Evolutionary conservation across 2,888 invertebrate species (phyloP), one percentile per base, ranked within the genome.

Genomic region (Rhagophthalmus giganteus): DNA sequence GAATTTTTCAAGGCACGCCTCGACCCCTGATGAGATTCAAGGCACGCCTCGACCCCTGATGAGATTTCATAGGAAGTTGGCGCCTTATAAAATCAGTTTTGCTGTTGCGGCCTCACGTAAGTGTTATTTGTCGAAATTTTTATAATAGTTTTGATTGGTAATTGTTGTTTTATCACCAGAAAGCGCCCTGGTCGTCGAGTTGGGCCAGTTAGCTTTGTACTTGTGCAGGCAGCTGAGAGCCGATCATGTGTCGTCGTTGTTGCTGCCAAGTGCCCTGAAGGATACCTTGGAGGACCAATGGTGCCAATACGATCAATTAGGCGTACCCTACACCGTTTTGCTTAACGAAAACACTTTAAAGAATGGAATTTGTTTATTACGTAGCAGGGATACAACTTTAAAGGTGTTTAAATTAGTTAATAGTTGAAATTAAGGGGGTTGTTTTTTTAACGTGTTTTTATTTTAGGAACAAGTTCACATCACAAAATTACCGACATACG

Each of bases 41-140:
- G 75, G 62, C 16, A 64, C 66, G 24, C 57, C 62, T 1, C 66
- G 80, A 54, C 79, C 75, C 47, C 68, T 73, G 55, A 72, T 85
- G 34, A 76, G 80, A 52, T 76, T 88, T 28, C 87, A 90, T 65
- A 80, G 86, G 48, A 85, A 82, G 73, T 75, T 90, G 49, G 82
- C 88, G 8, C 91, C 91, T 0, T 90, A 84, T 66, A 90, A 90
- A 78, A 81, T 87, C 51, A 80, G 82, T 33, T 83, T 90, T 69
- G 79, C 81, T 11, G 70, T 83, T 35, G 67, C 79, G 38, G 66
- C 67, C 59, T 52, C 71, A 68, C 73, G 79, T 79, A 63, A 56
- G 63, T 64, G 8, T 10, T 13, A 9, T 9, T n/a, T n/a, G n/a
- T n/a, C n/a, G n/a, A n/a, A n/a, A 14, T 40, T 33, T 35, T 26